Percentiles rank a stretch among this genome's conserved stretches.
phyloP scores from a whole-genome alignment of 2,888 invertebrate species.

The Selenia dentaria region DNA sequence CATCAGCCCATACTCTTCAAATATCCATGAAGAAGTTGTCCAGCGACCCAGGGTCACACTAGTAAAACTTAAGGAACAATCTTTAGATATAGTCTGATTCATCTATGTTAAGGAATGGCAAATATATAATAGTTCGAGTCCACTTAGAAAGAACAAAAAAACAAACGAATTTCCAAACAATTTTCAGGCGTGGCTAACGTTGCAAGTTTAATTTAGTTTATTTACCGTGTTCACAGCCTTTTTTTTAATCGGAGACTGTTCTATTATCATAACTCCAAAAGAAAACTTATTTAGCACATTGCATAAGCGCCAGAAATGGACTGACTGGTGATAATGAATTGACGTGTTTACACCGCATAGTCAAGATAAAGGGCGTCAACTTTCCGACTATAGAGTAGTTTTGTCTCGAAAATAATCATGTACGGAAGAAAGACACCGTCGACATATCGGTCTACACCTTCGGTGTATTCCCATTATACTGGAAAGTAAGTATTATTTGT shows the following conservation, averaged over 20 bases:
- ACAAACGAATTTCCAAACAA: slow-evolving; percentile 42
- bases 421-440: slow-evolving; percentile 94
- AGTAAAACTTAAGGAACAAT: too few species aligned
- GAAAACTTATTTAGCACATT: slow-evolving; percentile 8
- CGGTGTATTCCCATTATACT: slow-evolving; percentile 95
- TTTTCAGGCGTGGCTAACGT: slow-evolving; percentile 57
- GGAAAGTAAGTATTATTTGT: slow-evolving; percentile 77
- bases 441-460: slow-evolving; percentile 92
- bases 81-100: too few species aligned
- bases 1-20: too few species aligned
- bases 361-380: slow-evolving; percentile 45
- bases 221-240: slow-evolving; percentile 10
- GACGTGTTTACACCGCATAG: slow-evolving; percentile 10
- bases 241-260: too few species aligned
- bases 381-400: slow-evolving; percentile 20
- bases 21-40: too few species aligned
- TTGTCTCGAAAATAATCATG: slow-evolving; percentile 50
- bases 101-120: too few species aligned
- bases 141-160: too few species aligned
- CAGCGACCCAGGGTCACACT: too few species aligned
- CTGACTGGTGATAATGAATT: slow-evolving; percentile 5
- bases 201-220: slow-evolving; percentile 12
- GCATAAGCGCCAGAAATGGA: slow-evolving; percentile 14
- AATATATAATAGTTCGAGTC: too few species aligned
- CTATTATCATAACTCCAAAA: slow-evolving; percentile 16